These are phyloP conservation scores for Teleopsis dalmanni DNA, from an alignment of 1,140 invertebrate genomes.

Conservation along the genomic window DNA sequence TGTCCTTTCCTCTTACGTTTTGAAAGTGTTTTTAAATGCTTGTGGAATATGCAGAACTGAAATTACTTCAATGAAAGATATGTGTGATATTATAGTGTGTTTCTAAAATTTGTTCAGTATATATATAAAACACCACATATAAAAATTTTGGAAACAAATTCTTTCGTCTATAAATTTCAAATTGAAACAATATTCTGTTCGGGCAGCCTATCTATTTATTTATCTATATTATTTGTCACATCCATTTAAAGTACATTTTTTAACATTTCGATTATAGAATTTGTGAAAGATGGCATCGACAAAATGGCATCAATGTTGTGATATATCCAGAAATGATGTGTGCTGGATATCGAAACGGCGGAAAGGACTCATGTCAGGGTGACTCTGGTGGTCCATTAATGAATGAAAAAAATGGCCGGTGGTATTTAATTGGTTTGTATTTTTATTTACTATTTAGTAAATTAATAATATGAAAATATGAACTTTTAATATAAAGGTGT, in stretches of 20 bases:
- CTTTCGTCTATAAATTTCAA: background rate
- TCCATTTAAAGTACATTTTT: background rate
- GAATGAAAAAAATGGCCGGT: conserved; percentile 74
- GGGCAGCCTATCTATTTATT: background rate
- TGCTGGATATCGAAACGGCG: conserved; percentile 85
- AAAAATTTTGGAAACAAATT: background rate
- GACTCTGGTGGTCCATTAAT: conserved; percentile 85
- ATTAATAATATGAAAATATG: no score
- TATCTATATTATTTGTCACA: no score
- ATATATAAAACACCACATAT: no score
- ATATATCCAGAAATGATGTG: conserved; percentile 97
- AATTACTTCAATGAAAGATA: no score
- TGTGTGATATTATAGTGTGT: no score
- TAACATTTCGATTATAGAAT: conserved; percentile 47
- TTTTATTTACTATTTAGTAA: no score
- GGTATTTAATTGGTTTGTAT: conserved; percentile 79
- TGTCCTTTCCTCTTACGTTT: no score
- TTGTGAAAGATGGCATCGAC: conserved; percentile 73
- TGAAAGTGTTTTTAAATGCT: no score
- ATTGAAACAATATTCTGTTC: background rate
- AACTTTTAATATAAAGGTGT: conserved; percentile 51
- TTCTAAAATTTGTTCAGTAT: no score
- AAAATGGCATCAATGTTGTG: conserved; percentile 82
- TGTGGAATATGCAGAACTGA: no score
- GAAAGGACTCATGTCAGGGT: conserved; percentile 66